phyloP scores from a whole-genome alignment of 2,797 vertebrate species.

The Holocentrus rufus region DNA sequence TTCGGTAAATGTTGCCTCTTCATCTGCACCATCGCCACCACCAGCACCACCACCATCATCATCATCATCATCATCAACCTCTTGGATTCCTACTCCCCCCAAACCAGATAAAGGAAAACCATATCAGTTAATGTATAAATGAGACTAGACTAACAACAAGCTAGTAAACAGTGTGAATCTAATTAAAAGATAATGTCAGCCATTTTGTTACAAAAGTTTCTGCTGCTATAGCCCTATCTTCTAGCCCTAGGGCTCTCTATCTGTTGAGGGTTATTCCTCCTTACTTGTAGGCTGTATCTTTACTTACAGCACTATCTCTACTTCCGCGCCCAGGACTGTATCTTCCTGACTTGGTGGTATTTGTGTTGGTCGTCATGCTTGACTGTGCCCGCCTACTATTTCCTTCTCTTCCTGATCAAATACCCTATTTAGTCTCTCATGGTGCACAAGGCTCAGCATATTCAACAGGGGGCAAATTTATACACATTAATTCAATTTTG shows the following conservation, averaged over 20 bases:
- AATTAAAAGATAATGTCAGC: slow-evolving; percentile 86
- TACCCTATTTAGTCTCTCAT: slow-evolving; percentile 46
- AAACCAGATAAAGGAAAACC: slow-evolving; percentile 69
- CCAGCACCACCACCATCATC: not conserved
- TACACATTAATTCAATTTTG: slow-evolving; percentile 22
- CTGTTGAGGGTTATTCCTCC: slow-evolving; percentile 71
- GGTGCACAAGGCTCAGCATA: slow-evolving; percentile 28
- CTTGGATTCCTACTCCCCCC: slow-evolving; percentile 38
- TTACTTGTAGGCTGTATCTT: slow-evolving; percentile 69
- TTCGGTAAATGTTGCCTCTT: slow-evolving; percentile 19
- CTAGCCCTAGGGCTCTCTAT: slow-evolving; percentile 63
- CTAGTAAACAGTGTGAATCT: slow-evolving; percentile 82
- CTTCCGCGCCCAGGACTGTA: slow-evolving; percentile 64
- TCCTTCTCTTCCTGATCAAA: slow-evolving; percentile 58
- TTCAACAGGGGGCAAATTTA: slow-evolving; percentile 20
- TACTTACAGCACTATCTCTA: slow-evolving; percentile 68
- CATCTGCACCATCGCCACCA: slow-evolving; percentile 6
- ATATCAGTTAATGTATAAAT: slow-evolving; percentile 79
- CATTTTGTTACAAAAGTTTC: slow-evolving; percentile 77
- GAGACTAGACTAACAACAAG: slow-evolving; percentile 71
- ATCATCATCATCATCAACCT: slow-evolving; percentile 54
- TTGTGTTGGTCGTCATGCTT: slow-evolving; percentile 63
- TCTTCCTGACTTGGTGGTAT: slow-evolving; percentile 72
- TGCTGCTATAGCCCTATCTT: slow-evolving; percentile 68
- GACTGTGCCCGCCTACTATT: slow-evolving; percentile 61